Evolutionary conservation across 53 echinoderm and acorn worm genomes (phyloP), one percentile per base, ranked within the genome.

Genomic region (Temnopleurus reevesii): DNA sequence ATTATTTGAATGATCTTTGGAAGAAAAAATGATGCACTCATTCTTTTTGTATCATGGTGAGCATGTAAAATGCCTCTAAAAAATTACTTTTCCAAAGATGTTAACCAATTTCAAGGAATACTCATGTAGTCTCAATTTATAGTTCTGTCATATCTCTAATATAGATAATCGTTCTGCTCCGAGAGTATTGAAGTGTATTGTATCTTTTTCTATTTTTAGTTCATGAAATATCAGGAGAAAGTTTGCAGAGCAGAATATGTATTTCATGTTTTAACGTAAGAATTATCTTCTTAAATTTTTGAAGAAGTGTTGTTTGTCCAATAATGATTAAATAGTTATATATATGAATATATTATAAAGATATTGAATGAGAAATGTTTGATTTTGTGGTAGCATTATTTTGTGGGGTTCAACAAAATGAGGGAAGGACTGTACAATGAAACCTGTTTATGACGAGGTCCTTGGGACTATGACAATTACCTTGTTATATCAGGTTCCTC

Each of bases 241-340:
- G 15, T 9, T 12, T 49, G 49, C 5, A 26, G n/a, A n/a, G n/a
- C n/a, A n/a, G n/a, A n/a, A n/a, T n/a, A n/a, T n/a, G n/a, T n/a
- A n/a, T n/a, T n/a, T n/a, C n/a, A n/a, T n/a, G n/a, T n/a, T n/a
- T n/a, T n/a, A n/a, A n/a, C n/a, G n/a, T n/a, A n/a, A n/a, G n/a
- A n/a, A n/a, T n/a, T 71, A 8, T 38, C 43, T 71, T 71, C n/a
- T 79, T 36, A 45, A 79, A 15, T 49, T 28, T 79, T 79, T 24
- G 25, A 49, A 47, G 79, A 46, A 21, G 12, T 2, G 9, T 21
- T 12, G 24, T 21, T 76, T 23, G 15, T 79, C 79, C 46, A 49
- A 49, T 45, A 79, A 79, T 41, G 23, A 79, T 46, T 79, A 79
- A 79, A 79, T 25, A 79, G 26, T 79, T 27, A 79, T 47, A 47